phyloP scores from a whole-genome alignment of 64 coral and sea anemone species.

The Platygyra sinensis region DNA sequence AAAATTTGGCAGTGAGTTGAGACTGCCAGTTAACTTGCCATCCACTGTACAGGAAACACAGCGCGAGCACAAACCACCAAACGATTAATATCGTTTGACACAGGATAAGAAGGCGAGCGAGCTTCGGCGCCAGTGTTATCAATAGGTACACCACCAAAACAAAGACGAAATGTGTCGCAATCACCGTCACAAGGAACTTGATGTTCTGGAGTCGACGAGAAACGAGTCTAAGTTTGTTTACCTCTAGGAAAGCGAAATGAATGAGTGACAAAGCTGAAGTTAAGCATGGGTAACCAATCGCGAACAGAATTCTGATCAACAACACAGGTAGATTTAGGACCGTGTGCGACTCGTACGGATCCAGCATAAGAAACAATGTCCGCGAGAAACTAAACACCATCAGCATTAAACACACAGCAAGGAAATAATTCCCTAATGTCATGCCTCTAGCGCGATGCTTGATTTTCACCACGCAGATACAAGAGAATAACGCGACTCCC shows the following conservation, averaged over 20 bases:
- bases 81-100: constrained; percentile 76
- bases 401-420: constrained; percentile 68
- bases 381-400: constrained; percentile 69
- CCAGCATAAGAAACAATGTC: constrained; percentile 57
- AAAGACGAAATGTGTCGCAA: constrained; percentile 68
- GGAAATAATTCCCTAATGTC: constrained; percentile 71
- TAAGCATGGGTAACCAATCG: constrained; percentile 78
- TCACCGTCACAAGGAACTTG: constrained; percentile 72
- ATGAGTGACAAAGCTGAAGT: constrained; percentile 77
- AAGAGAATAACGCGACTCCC: constrained; percentile 50
- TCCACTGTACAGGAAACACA: constrained; percentile 72
- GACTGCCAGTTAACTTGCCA: constrained; percentile 63
- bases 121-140: constrained; percentile 63
- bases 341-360: constrained; percentile 76
- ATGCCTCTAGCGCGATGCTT: constrained; percentile 35
- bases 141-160: constrained; percentile 60
- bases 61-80: constrained; percentile 69
- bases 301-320: constrained; percentile 59
- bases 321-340: constrained; percentile 63
- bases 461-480: constrained; percentile 62
- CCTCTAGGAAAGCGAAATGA: constrained; percentile 85
- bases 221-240: constrained; percentile 61
- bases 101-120: constrained; percentile 70
- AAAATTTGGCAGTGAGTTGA: constrained; percentile 39
- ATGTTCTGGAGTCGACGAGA: constrained; percentile 71